phyloP scores from a whole-genome alignment of 2,888 invertebrate species.

The Argyresthia albistria region DNA sequence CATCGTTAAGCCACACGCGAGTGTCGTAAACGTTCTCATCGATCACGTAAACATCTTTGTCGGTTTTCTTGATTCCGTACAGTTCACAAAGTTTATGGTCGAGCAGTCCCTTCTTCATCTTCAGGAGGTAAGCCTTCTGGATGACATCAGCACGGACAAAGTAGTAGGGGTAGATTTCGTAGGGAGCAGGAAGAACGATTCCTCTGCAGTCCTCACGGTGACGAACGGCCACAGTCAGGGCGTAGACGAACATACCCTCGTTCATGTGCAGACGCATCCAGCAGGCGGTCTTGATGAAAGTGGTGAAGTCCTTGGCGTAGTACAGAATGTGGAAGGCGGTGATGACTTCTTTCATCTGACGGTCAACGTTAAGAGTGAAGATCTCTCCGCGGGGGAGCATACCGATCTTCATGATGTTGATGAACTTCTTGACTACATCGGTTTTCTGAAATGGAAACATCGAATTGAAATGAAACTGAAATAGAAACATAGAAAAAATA shows the following conservation, averaged over 20 bases:
- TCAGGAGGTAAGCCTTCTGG: constrained; percentile 63
- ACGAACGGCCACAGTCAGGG: constrained; percentile 62
- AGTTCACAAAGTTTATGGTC: constrained; percentile 64
- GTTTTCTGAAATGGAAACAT: constrained; percentile 46
- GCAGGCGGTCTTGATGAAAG: constrained; percentile 62
- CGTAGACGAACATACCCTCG: constrained; percentile 72
- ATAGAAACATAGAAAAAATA: no score
- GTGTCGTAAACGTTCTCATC: constrained; percentile 77
- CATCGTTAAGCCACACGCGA: constrained; percentile 63
- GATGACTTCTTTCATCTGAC: constrained; percentile 63
- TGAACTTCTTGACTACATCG: constrained; percentile 72
- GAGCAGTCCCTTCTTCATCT: constrained; percentile 58
- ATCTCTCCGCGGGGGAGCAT: constrained; percentile 69
- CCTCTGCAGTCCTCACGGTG: constrained; percentile 65
- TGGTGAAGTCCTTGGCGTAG: constrained; percentile 65
- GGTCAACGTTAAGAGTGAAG: constrained; percentile 60
- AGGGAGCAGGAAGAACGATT: constrained; percentile 67
- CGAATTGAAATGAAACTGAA: no score
- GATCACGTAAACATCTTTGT: constrained; percentile 71
- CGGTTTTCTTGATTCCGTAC: constrained; percentile 60
- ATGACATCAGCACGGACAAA: constrained; percentile 78
- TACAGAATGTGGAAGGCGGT: constrained; percentile 66
- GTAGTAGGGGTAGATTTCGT: constrained; percentile 76
- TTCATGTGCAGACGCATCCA: constrained; percentile 68
- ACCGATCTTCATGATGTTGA: constrained; percentile 64